Percentiles rank a stretch among this genome's conserved stretches.
These are phyloP conservation scores for Scomber japonicus DNA, from an alignment of 2,113 vertebrate species.

Conservation along the genomic window DNA sequence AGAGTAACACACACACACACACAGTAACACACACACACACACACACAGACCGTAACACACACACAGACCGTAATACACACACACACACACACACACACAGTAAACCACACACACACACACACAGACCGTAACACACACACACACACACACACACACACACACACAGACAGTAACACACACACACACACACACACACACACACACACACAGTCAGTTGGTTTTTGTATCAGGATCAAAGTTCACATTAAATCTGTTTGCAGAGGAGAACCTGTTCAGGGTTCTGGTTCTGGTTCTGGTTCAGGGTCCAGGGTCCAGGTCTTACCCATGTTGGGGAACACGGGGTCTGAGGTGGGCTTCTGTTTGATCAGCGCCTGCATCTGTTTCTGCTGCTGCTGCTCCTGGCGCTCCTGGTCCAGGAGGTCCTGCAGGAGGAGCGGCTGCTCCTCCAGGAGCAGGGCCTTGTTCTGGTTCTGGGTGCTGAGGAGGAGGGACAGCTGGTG, in stretches of 20 bases:
- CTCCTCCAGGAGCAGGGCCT: slow-evolving; percentile 93
- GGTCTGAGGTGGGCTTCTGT: slow-evolving; percentile 87
- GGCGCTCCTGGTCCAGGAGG: slow-evolving; percentile 96
- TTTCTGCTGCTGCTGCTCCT: slow-evolving; percentile 97
- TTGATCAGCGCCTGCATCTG: slow-evolving; percentile 98
- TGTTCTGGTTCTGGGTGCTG: slow-evolving; percentile 68
- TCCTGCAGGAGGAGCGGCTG: slow-evolving; percentile 97
- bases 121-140: too few relatives aligned
- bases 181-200: too few relatives aligned
- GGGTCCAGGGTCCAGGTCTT: slow-evolving; percentile 59
- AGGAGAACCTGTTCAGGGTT: background rate
- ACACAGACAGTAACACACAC: too few relatives aligned
- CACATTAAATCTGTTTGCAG: too few relatives aligned
- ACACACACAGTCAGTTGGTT: background rate
- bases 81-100: too few relatives aligned
- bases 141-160: background rate
- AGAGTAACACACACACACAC: background rate
- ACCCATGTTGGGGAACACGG: slow-evolving; percentile 92
- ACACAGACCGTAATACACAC: too few relatives aligned
- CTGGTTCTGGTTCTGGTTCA: too few relatives aligned
- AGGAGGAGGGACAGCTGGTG: slow-evolving; percentile 82
- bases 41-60: too few relatives aligned
- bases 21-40: too few relatives aligned
- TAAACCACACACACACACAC: too few relatives aligned
- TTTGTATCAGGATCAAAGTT: too few relatives aligned